Evolutionary conservation across 2,888 invertebrate species (phyloP), one percentile per base, ranked within the genome.

Genomic region (Diplazon laetatorius): DNA sequence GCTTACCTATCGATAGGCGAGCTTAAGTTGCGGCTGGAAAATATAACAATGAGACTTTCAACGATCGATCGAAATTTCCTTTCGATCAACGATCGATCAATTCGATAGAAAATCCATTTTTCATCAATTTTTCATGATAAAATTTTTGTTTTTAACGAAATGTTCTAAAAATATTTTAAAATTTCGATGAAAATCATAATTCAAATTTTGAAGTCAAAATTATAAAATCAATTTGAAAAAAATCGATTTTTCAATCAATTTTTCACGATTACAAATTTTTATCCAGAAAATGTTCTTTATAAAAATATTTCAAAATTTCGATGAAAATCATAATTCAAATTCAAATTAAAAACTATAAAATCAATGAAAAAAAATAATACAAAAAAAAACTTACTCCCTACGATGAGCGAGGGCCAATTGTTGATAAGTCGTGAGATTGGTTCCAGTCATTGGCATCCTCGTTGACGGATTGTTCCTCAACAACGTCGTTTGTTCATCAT

Each of bases 1-100:
- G 82, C 89, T 89, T 88, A 90, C 90, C 90, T 90, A 85, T 85
- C 86, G 84, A 88, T 84, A 81, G 80, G 84, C 75, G 90, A 85
- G 57, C 86, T 86, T 80, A 85, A 77, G 83, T 89, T 89, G 84
- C 85, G 87, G 81, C 90, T 90, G 87, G 76, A 79, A 60, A 86
- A 80, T 85, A 85, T 85, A 83, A 83, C 81, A 62, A 48, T 63
- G 30, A 30, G 6, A 30, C 2, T 30, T 50, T 57, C 46, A 14
- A 55, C 16, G 1, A 50, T 30, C n/a, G 0, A 30, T 30, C 22
- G 25, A n/a, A n/a, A n/a, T 10, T 4, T 48, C 18, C 16, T 48
- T 59, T 8, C 30, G 10, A 9, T 35, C 10, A 20, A 20, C 0
- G 16, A 6, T 48, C 0, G 16, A 6, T 6, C 18, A 2, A 9